Percentiles rank a stretch among this genome's conserved stretches.
These are phyloP conservation scores for Cosmopolites sordidus DNA, from an alignment of 2,888 invertebrate species.

Conservation along the genomic window DNA sequence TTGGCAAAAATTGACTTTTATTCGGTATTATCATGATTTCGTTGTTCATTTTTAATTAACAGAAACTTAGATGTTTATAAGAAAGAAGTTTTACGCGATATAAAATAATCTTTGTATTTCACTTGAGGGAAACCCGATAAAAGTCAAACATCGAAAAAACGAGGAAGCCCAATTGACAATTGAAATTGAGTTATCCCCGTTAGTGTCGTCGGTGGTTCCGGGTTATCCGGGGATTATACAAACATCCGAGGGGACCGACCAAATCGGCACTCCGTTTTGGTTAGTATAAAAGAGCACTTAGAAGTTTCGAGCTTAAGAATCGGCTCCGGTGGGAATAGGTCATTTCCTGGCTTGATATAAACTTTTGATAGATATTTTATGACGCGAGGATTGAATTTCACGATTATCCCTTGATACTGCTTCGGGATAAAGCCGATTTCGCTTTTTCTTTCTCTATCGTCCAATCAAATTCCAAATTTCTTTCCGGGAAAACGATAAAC, in stretches of 20 bases:
- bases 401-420: not conserved
- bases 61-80: too few species aligned
- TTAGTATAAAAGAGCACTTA: slow-evolving; percentile 17
- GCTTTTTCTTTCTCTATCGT: not conserved
- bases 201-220: slow-evolving; percentile 10
- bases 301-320: slow-evolving; percentile 14
- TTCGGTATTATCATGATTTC: too few species aligned
- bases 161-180: slow-evolving; percentile 11
- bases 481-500: too few species aligned
- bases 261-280: slow-evolving; percentile 16
- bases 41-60: too few species aligned
- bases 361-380: slow-evolving; percentile 5
- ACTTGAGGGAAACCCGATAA: slow-evolving; percentile 3
- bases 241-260: slow-evolving; percentile 13
- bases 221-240: slow-evolving; percentile 16
- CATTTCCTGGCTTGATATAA: slow-evolving; percentile 12
- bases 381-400: not conserved
- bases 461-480: not conserved
- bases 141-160: slow-evolving; percentile 15
- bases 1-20: too few species aligned
- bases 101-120: slow-evolving; percentile 4
- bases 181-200: slow-evolving; percentile 17
- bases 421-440: not conserved
- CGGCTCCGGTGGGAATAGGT: slow-evolving; percentile 9
- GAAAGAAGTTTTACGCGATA: not conserved